phyloP scores from a whole-genome alignment of 53 echinoderm and acorn worm genomes.

The Paracentrotus lividus region DNA sequence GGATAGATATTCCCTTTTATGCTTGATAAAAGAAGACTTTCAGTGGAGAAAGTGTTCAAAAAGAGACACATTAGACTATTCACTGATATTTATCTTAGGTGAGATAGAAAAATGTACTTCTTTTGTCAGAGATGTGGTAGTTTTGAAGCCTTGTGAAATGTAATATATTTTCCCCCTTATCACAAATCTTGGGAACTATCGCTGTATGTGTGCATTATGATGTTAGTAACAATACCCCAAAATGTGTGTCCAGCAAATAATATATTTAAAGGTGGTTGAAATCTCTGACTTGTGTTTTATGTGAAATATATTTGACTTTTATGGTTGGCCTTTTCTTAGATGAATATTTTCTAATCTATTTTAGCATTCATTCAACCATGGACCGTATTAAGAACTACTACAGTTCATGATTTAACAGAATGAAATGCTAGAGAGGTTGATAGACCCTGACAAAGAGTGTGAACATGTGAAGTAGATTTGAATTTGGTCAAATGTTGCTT shows the following conservation, averaged over 20 bases:
- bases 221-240: background rate
- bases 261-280: background rate
- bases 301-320: background rate
- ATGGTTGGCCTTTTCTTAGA: background rate
- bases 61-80: background rate
- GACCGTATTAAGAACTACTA: background rate
- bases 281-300: slow-evolving; percentile 16
- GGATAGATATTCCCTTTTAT: background rate
- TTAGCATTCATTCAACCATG: background rate
- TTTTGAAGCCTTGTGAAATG: slow-evolving; percentile 48
- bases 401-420: background rate
- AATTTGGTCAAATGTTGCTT: slow-evolving; percentile 26
- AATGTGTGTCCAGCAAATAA: background rate
- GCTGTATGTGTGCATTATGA: background rate
- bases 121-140: slow-evolving; percentile 4
- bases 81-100: background rate
- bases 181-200: slow-evolving; percentile 65
- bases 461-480: background rate
- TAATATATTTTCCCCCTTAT: slow-evolving; percentile 19
- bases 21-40: background rate
- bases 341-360: background rate
- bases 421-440: no score
- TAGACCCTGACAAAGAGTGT: no score
- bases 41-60: background rate
- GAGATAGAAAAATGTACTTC: slow-evolving; percentile 14